phyloP scores from a whole-genome alignment of 1,140 invertebrate genomes.

The Asobara japonica region DNA sequence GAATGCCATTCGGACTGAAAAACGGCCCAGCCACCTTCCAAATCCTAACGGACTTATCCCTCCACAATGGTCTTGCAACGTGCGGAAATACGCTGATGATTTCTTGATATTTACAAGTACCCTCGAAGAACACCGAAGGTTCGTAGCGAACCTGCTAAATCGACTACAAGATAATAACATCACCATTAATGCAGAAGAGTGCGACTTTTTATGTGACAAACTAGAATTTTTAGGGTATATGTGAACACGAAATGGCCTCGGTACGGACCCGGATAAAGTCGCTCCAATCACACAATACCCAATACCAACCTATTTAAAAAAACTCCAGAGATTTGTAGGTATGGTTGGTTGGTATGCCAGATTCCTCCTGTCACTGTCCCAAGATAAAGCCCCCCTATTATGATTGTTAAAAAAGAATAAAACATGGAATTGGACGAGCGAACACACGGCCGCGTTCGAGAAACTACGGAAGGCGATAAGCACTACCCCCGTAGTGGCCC shows the following conservation, averaged over 20 bases:
- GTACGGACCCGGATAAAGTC: background rate
- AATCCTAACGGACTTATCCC: background rate
- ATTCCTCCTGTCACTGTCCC: too few species aligned
- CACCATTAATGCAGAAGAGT: background rate
- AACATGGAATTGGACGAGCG: too few species aligned
- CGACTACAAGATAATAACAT: background rate
- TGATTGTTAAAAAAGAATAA: too few species aligned
- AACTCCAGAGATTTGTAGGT: conserved; percentile 13
- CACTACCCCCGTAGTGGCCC: background rate
- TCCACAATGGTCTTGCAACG: background rate
- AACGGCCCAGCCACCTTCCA: background rate
- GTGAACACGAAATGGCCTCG: background rate
- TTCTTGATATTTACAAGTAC: background rate
- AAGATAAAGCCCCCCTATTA: background rate
- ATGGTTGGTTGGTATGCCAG: too few species aligned
- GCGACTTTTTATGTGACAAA: background rate
- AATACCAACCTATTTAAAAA: background rate
- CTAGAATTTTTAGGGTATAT: background rate
- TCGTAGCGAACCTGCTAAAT: background rate
- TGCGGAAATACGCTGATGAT: background rate
- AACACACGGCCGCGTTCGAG: too few species aligned
- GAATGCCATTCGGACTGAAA: conserved; percentile 25
- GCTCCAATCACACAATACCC: background rate
- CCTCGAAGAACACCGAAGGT: conserved; percentile 3
- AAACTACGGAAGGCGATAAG: too few species aligned